Evolutionary conservation across 1,140 invertebrate genomes (phyloP).

Genomic region (Drosophila kikkawai): DNA sequence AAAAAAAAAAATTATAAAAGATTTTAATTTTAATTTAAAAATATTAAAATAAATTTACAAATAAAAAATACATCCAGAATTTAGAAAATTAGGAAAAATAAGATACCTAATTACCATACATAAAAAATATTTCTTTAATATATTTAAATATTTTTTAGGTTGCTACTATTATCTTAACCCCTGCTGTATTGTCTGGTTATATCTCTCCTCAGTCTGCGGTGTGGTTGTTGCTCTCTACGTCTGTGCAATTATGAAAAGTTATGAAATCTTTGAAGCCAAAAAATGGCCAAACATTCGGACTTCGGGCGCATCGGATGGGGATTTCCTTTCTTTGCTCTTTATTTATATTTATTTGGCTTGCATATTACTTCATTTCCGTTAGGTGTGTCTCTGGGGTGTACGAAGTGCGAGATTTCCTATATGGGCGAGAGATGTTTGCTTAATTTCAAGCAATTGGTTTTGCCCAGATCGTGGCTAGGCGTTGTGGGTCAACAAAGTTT

Average conservation of each 20-base stretch:
- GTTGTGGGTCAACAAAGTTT: constrained; percentile 11
- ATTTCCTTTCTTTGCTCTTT: constrained; percentile 51
- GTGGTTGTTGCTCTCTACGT: constrained; percentile 6
- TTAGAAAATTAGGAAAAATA: not conserved
- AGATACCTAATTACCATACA: not conserved
- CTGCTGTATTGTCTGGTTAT: not conserved
- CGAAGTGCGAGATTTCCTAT: constrained; percentile 39
- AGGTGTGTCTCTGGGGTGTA: constrained; percentile 29
- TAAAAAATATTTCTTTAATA: not conserved
- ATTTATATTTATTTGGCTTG: constrained; percentile 42
- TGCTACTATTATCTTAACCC: not conserved
- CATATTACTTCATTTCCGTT: constrained; percentile 68
- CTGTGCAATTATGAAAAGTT: constrained; percentile 62
- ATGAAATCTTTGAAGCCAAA: constrained; percentile 64
- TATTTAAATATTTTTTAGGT: not conserved
- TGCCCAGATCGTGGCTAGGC: not conserved
- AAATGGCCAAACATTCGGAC: constrained; percentile 52
- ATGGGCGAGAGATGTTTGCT: constrained; percentile 4
- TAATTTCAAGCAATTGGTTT: constrained; percentile 33
- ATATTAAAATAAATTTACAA: not conserved
- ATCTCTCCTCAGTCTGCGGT: not conserved
- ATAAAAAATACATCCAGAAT: not conserved
- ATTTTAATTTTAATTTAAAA: too few relatives aligned
- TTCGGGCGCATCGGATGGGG: constrained; percentile 8
- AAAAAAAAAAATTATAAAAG: not conserved